Evolutionary conservation across 2,888 invertebrate species (phyloP), one percentile per base, ranked within the genome.

Genomic region (Bellardia pandia): DNA sequence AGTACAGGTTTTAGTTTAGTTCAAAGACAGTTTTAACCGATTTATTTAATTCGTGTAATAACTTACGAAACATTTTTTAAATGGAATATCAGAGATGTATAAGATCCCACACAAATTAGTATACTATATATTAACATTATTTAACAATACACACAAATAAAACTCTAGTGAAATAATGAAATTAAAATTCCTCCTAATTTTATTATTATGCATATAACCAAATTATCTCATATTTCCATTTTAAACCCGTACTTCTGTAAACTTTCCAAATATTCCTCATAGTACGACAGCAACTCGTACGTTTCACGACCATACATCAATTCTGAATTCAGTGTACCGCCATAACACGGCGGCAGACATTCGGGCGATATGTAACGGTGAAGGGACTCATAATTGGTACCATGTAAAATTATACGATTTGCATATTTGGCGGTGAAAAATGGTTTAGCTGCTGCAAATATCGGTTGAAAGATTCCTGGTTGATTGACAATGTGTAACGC

Each of bases 291-390:
- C n/a, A 87, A 6, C 33, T 81, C 48, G 48, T 74, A 87, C 2
- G 77, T 72, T 69, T 87, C 80, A 2, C 16, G 56, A 14, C 84
- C 48, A 64, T 81, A 62, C 42, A 51, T 66, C 4, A 69, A 75
- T 94, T 84, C 9, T 8, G 48, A n/a, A 8, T 77, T 42, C 42
- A 87, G 23, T 11, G 62, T 77, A 4, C 86, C 84, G 48, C 84
- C 84, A 69, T 87, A 87, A 56, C 74, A 81, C 51, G 68, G 56
- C 2, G 87, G 85, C 42, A 87, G 33, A 16, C 69, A 87, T 23
- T 87, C 85, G 5, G 77, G 85, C 3, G 81, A 14, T 30, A 87
- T 81, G 69, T 68, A 51, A 1, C 40, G 16, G 51, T 85, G 85
- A 23, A 87, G n/a, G 5, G 85, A 77, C 56, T 74, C 37, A n/a